Evolutionary conservation across 2,888 invertebrate species (phyloP).

Genomic region (Rhagium mordax): DNA sequence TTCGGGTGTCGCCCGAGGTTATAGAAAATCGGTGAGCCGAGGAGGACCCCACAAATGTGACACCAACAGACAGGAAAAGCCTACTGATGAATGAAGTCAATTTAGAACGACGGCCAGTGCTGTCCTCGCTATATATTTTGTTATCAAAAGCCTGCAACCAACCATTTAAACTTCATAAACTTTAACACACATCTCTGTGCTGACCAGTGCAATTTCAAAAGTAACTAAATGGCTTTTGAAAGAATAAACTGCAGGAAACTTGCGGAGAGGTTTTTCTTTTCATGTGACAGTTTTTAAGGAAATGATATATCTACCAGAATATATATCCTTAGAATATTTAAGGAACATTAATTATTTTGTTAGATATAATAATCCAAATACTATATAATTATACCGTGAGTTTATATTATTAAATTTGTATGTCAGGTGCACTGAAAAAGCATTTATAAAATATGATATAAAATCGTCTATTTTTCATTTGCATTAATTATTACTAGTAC

Average conservation of each 20-base stretch:
- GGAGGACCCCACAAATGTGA: slow-evolving; percentile 57
- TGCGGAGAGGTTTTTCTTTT: not conserved
- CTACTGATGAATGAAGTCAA: slow-evolving; percentile 65
- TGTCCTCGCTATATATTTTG: slow-evolving; percentile 33
- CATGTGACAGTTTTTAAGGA: not conserved
- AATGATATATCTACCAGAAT: not conserved
- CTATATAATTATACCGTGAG: too few relatives aligned
- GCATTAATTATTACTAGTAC: not conserved
- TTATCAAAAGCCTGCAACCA: slow-evolving; percentile 29
- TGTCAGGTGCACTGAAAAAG: not conserved
- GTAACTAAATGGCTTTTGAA: slow-evolving; percentile 1
- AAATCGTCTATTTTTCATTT: not conserved
- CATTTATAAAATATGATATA: not conserved
- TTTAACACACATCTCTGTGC: slow-evolving; percentile 11
- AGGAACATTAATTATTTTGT: too few relatives aligned
- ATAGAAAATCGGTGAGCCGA: slow-evolving; percentile 62
- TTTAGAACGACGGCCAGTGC: slow-evolving; percentile 63
- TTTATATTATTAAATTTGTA: too few relatives aligned
- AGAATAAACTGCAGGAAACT: slow-evolving; percentile 11
- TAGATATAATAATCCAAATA: too few relatives aligned
- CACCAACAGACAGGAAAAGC: slow-evolving; percentile 63
- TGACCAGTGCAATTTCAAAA: slow-evolving; percentile 19
- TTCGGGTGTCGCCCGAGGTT: slow-evolving; percentile 60
- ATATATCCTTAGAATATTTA: too few relatives aligned
- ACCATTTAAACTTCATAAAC: slow-evolving; percentile 28